A percentile compares a stretch with the other conserved stretches of the same genome.
Evolutionary conservation across 2,888 invertebrate species (phyloP).

Genomic region (Trichogramma dendrolimi): DNA sequence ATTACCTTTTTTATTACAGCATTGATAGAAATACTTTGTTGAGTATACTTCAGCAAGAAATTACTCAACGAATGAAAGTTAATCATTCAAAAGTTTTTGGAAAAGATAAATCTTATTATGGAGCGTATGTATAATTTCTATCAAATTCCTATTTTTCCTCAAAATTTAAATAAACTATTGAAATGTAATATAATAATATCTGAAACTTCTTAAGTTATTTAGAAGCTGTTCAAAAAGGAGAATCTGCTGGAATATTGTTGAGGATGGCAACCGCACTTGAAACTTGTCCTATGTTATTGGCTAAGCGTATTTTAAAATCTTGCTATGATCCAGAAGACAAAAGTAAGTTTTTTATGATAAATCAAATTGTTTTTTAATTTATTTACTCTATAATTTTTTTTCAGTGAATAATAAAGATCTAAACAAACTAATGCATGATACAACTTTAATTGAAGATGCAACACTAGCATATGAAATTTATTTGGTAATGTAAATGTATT

Average conservation of each 20-base stretch:
- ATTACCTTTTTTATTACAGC: constrained; percentile 3
- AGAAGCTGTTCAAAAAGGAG: constrained; percentile 47
- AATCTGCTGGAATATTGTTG: constrained; percentile 61
- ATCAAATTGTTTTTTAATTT: background rate
- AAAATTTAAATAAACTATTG: background rate
- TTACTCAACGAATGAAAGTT: constrained; percentile 63
- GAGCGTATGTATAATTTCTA: constrained; percentile 48
- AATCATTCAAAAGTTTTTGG: constrained; percentile 61
- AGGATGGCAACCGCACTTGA: constrained; percentile 57
- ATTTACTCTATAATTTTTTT: constrained; percentile 33
- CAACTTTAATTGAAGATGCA: constrained; percentile 67
- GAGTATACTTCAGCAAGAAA: constrained; percentile 67
- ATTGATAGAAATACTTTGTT: constrained; percentile 10
- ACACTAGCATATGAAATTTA: constrained; percentile 71
- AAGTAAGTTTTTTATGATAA: background rate
- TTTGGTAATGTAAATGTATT: constrained; percentile 57
- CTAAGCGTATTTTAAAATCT: constrained; percentile 33
- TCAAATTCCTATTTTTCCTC: background rate
- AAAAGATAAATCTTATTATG: constrained; percentile 57
- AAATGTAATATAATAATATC: constrained; percentile 1
- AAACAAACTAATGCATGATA: constrained; percentile 64
- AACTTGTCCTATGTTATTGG: constrained; percentile 59
- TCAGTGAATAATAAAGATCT: constrained; percentile 53
- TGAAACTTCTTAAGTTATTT: constrained; percentile 30
- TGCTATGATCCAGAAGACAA: background rate